Evolutionary conservation across 1,140 invertebrate genomes (phyloP), one percentile per base, ranked within the genome.

Genomic region (Diprion similis): DNA sequence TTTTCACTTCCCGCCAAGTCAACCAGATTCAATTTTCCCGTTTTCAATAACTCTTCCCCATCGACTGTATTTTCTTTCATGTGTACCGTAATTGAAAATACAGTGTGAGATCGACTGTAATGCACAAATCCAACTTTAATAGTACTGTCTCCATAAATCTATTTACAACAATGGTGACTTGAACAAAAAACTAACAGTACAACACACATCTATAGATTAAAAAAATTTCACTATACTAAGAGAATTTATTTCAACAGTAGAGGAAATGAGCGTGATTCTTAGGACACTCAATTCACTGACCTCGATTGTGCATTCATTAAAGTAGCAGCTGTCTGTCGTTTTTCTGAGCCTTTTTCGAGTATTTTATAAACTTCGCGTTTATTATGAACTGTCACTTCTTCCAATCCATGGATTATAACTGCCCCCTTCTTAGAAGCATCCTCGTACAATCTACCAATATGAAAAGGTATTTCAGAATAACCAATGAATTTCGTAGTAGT

Each of bases 1-100:
- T 98, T 99, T 88, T 99, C 98, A 81, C 96, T 98, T 0, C 98
- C 98, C 6, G 98, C 98, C 80, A 99, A 90, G 90, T 99, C 98
- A 1, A 98, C 97, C 71, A 99, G 89, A 90, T 99, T 97, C 24
- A 99, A 89, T 87, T 99, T 99, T n/a, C 98, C 97, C 67, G 94
- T 96, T 89, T 98, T 98, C 1, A 99, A 86, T 66, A 98, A 88
- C 82, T 98, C 96, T 85, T 98, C 97, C 2, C 96, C 96, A 71
- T 97, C 95, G 0, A 94, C 89, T 24, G 92, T 94, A 82, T 93
- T 96, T 84, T 99, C 97, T 81, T 97, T 97, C 76, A 97, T 97
- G 84, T 97, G 95, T 8, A 99, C 93, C 0, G 96, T 96, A 68
- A 99, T 95, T 0, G 97, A 97, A 88, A 99, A 99, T 2, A 99